Percentiles rank a stretch among this genome's conserved stretches.
Conservation (phyloP, 2,888 invertebrate species). For the Orthosia gothica region DNA sequence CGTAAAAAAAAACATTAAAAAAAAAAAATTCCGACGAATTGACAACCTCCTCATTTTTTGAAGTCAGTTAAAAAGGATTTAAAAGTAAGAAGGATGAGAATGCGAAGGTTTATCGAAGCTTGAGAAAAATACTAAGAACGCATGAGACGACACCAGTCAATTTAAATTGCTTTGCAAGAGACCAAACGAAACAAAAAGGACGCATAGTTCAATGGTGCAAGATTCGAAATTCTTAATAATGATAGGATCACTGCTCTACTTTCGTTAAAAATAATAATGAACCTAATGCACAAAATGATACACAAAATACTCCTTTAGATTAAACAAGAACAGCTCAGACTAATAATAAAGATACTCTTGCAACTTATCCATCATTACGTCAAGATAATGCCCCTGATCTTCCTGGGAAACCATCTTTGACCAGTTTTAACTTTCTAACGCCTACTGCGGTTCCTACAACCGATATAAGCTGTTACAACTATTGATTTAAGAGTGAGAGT, state of each 20-base stretch:
- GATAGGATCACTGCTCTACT: neutral
- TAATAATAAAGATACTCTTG: constrained; percentile 24
- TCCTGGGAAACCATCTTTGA: constrained; percentile 46
- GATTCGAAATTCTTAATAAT: neutral
- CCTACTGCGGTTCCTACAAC: constrained; percentile 27
- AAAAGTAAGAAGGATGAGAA: no score
- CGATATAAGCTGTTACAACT: constrained; percentile 21
- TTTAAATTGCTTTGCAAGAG: neutral
- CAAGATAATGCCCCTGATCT: constrained; percentile 59
- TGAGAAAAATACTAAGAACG: neutral
- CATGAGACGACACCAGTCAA: neutral
- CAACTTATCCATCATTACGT: constrained; percentile 52
- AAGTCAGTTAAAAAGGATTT: no score
- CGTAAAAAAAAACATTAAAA: no score
- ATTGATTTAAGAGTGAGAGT: constrained; percentile 54
- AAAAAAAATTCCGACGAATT: no score
- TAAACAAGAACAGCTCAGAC: constrained; percentile 18
- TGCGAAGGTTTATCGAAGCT: neutral
- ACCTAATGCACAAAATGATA: constrained; percentile 12
- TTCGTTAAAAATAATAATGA: neutral
- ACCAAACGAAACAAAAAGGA: neutral
- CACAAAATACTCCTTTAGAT: constrained; percentile 3
- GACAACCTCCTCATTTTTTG: no score
- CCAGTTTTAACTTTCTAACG: constrained; percentile 69
- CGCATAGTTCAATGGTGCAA: neutral